Evolutionary conservation across 2,113 vertebrate genomes (phyloP).

Genomic region (Marmota monax): DNA sequence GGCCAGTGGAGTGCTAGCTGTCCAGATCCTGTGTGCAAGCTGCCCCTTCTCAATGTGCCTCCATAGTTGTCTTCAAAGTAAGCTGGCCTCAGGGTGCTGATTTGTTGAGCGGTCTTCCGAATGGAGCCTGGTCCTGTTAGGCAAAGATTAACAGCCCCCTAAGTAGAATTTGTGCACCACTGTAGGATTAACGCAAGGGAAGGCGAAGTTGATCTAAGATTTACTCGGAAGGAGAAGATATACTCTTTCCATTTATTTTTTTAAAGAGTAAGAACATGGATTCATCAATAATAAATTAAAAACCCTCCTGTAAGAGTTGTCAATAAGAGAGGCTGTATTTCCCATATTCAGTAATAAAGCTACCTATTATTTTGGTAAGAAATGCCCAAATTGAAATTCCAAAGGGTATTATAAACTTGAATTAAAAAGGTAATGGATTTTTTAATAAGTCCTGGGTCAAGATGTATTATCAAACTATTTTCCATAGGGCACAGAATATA

Average conservation of each 20-base stretch:
- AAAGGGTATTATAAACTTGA: conserved; percentile 85
- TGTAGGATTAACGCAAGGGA: background rate
- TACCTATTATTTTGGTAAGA: conserved; percentile 82
- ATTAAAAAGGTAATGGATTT: conserved; percentile 87
- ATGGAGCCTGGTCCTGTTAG: background rate
- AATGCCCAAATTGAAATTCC: conserved; percentile 85
- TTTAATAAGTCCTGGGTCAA: conserved; percentile 88
- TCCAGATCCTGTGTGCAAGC: conserved; percentile 14
- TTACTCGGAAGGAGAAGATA: conserved; percentile 52
- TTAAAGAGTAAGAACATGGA: conserved; percentile 59
- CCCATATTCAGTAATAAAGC: conserved; percentile 74
- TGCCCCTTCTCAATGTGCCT: conserved; percentile 36
- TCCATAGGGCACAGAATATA: conserved; percentile 81
- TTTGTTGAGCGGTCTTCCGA: background rate
- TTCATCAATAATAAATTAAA: conserved; percentile 73
- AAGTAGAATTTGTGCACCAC: conserved; percentile 17
- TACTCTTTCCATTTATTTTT: background rate
- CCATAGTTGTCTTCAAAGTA: conserved; percentile 1
- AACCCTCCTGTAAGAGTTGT: conserved; percentile 62
- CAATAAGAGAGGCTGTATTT: conserved; percentile 64
- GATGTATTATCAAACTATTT: conserved; percentile 87
- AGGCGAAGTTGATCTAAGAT: conserved; percentile 34
- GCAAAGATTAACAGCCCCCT: conserved; percentile 53
- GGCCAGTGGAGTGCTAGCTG: background rate
- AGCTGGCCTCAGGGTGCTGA: background rate